A percentile compares a stretch with the other conserved stretches of the same genome.
Conservation (phyloP, 1,140 invertebrate species). For the Cydia fagiglandana region DNA sequence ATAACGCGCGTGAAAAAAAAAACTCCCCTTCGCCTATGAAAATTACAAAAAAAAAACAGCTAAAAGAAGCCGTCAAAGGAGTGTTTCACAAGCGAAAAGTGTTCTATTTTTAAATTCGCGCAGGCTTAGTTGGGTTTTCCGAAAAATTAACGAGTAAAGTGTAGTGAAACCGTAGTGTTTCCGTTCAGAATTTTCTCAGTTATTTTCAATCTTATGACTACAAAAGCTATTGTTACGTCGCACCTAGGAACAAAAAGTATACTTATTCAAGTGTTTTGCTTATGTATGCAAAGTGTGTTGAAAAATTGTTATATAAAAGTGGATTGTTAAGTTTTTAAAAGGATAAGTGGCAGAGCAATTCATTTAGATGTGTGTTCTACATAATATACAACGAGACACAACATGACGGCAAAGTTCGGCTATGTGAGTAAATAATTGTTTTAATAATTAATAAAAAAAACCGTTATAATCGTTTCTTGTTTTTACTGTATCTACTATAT, state of each 20-base stretch:
- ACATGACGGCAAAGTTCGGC: conserved; percentile 80
- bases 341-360: conserved; percentile 69
- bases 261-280: conserved; percentile 71
- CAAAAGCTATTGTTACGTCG: conserved; percentile 72
- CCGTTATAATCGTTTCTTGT: not conserved
- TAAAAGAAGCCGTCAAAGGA: conserved; percentile 56
- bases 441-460: not conserved
- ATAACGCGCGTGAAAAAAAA: conserved; percentile 61
- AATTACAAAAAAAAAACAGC: conserved; percentile 55
- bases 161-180: conserved; percentile 68
- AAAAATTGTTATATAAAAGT: conserved; percentile 76
- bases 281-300: conserved; percentile 68
- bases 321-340: conserved; percentile 73
- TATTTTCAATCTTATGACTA: conserved; percentile 65
- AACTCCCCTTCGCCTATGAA: conserved; percentile 53
- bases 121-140: conserved; percentile 46
- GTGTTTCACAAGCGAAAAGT: conserved; percentile 54
- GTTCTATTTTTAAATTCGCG: conserved; percentile 56
- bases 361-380: conserved; percentile 77
- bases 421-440: conserved; percentile 66
- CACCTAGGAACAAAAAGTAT: conserved; percentile 64
- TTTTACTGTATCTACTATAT: not conserved
- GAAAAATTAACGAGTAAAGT: conserved; percentile 70
- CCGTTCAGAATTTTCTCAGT: conserved; percentile 61
- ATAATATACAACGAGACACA: conserved; percentile 79